Conservation (phyloP, 2,113 vertebrate species). For the Vidua macroura region DNA sequence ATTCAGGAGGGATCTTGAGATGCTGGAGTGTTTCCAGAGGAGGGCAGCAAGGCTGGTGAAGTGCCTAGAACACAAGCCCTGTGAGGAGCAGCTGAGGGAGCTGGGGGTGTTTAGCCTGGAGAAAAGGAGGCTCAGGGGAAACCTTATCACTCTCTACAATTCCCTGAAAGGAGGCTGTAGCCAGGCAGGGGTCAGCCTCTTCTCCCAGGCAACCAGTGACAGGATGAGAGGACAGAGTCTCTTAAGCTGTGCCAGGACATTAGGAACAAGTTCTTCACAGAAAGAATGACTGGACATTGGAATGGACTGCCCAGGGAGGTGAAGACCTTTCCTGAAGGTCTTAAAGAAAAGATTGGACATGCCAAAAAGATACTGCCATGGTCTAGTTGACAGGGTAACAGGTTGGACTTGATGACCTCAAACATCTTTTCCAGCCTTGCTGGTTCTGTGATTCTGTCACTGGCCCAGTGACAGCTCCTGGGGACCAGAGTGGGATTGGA, state of each 20-base stretch:
- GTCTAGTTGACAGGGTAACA: neutral
- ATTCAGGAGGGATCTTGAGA: neutral
- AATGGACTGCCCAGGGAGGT: neutral
- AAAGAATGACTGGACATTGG: neutral
- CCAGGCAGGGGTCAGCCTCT: neutral
- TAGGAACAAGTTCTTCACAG: neutral
- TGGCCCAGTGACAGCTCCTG: neutral
- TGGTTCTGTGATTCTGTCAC: neutral
- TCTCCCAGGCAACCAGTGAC: fast-evolving
- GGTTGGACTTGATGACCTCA: neutral
- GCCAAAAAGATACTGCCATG: no score
- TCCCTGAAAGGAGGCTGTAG: neutral
- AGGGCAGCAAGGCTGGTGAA: neutral
- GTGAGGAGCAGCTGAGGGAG: neutral
- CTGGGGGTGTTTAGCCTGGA: neutral
- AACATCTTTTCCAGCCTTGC: neutral
- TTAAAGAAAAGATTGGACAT: neutral
- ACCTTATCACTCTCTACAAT: no score
- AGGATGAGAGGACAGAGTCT: neutral
- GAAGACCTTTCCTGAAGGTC: no score
- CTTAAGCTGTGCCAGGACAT: neutral
- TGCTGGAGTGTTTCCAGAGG: neutral
- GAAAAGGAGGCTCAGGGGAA: neutral
- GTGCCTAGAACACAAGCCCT: neutral
- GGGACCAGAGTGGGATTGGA: neutral